Evolutionary conservation across 2,888 invertebrate species (phyloP).

Genomic region (Chrysina gloriosa): DNA sequence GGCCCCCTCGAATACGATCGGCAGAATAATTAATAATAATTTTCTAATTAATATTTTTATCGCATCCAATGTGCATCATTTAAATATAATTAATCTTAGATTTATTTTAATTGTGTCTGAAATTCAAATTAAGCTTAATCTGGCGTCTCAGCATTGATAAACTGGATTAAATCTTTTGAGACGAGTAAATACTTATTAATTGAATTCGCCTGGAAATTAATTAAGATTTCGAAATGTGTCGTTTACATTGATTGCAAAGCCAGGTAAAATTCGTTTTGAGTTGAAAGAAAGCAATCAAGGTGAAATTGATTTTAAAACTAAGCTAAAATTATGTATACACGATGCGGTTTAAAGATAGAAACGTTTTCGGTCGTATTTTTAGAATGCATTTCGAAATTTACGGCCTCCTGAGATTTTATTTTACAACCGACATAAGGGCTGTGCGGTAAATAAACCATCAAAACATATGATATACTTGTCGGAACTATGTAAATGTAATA

Average conservation of each 20-base stretch:
- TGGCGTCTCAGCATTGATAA: neutral
- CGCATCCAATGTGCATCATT: neutral
- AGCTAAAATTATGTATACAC: neutral
- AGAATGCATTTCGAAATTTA: conserved; percentile 8
- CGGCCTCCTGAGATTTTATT: neutral
- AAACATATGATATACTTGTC: conserved; percentile 6
- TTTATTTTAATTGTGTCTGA: neutral
- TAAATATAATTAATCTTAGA: neutral
- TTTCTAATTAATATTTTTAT: neutral
- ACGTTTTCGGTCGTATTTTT: neutral
- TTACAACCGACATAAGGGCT: neutral
- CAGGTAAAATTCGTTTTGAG: too few species aligned
- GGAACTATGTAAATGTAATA: neutral
- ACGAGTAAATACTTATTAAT: too few species aligned
- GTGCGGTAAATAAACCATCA: conserved; percentile 10
- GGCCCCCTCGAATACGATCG: too few species aligned
- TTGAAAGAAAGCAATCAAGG: too few species aligned
- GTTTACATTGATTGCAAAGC: too few species aligned
- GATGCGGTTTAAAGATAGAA: neutral
- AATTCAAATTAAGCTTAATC: neutral
- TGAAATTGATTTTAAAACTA: neutral
- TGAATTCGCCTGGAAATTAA: too few species aligned
- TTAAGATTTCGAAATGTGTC: too few species aligned
- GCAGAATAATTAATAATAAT: neutral
- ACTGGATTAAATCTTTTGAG: neutral